A percentile compares a stretch with the other conserved stretches of the same genome.
phyloP scores from a whole-genome alignment of 2,888 invertebrate species.

The Cryptocheilus praepositus region DNA sequence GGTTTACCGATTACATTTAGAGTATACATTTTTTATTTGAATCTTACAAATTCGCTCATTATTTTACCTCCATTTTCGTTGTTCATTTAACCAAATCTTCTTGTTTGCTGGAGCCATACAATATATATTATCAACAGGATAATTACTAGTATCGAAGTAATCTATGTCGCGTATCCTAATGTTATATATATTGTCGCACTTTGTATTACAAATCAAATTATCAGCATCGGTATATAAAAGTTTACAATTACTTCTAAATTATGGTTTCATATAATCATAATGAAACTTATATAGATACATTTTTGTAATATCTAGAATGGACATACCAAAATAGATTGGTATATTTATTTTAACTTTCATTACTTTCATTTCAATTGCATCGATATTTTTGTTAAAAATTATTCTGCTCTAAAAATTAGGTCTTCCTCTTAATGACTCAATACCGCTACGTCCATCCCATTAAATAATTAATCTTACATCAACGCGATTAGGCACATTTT shows the following conservation, averaged over 20 bases:
- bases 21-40: too few relatives aligned
- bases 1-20: too few relatives aligned
- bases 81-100: conserved; percentile 59
- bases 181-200: conserved; percentile 29
- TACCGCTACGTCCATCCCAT: conserved; percentile 52
- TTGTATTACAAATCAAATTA: conserved; percentile 33
- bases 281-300: conserved; percentile 63
- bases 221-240: conserved; percentile 46
- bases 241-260: conserved; percentile 15
- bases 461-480: conserved; percentile 60
- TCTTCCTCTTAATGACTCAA: conserved; percentile 46
- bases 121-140: conserved; percentile 25
- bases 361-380: conserved; percentile 4
- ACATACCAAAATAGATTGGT: conserved; percentile 61
- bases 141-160: conserved; percentile 41
- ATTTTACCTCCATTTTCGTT: conserved; percentile 58
- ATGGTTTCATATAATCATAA: conserved; percentile 38
- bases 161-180: conserved; percentile 28
- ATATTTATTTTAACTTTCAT: conserved; percentile 53
- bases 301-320: conserved; percentile 60
- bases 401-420: conserved; percentile 62
- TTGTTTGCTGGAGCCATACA: conserved; percentile 28
- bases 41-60: conserved; percentile 61
- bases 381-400: neutral
- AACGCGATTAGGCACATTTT: conserved; percentile 70